Evolutionary conservation across 2,113 vertebrate species (phyloP).

Genomic region (Peucedramus taeniatus): DNA sequence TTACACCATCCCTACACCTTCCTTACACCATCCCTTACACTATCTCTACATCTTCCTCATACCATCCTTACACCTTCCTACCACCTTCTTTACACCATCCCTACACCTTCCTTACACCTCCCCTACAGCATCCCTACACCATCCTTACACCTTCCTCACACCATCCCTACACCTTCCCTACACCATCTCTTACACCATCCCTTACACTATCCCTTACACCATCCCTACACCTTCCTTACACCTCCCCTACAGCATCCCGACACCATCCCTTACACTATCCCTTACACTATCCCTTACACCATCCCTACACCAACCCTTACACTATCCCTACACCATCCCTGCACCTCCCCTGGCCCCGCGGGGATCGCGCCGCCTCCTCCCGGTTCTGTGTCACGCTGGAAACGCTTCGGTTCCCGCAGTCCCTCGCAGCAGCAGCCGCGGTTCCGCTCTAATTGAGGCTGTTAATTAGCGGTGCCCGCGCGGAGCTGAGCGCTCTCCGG

Average conservation of each 20-base stretch:
- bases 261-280: no score
- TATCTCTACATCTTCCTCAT: accelerated
- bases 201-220: accelerated
- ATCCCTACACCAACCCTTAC: no score
- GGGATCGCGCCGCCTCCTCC: background rate
- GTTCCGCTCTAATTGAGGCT: background rate
- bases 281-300: no score
- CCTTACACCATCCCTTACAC: background rate
- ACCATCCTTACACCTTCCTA: no score
- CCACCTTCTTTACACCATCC: no score
- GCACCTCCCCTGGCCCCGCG: accelerated
- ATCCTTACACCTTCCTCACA: no score
- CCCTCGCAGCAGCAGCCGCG: background rate
- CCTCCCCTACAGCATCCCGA: no score
- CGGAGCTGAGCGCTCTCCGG: background rate
- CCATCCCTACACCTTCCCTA: background rate
- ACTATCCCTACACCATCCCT: background rate
- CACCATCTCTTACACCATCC: accelerated
- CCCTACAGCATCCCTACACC: background rate
- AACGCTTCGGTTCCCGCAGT: accelerated
- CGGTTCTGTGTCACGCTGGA: accelerated
- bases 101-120: no score
- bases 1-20: accelerated
- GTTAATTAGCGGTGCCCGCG: background rate
- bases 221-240: background rate